Conservation (phyloP, 2,113 vertebrate species). For the Erinaceus europaeus region DNA sequence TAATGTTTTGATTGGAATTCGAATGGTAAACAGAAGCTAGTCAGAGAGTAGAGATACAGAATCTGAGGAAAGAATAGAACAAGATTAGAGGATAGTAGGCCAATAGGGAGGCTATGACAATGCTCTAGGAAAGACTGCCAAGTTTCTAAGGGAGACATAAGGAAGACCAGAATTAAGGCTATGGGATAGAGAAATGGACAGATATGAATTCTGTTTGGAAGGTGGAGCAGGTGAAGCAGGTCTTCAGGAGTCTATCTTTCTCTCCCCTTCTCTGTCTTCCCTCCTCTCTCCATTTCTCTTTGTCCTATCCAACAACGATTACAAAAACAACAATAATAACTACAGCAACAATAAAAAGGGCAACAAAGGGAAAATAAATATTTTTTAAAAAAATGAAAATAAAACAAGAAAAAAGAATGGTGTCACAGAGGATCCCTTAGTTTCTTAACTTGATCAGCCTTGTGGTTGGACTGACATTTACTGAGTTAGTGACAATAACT, state of each 20-base stretch:
- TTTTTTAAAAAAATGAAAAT: too few species aligned
- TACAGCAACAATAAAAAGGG: too few species aligned
- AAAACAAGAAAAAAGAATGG: not conserved
- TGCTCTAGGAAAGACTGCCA: not conserved
- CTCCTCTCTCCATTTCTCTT: too few species aligned
- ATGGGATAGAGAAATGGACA: not conserved
- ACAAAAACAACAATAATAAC: too few species aligned
- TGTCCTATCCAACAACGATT: too few species aligned
- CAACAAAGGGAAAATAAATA: too few species aligned
- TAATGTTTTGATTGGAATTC: not conserved
- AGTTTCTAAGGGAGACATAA: too few species aligned
- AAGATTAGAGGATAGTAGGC: not conserved
- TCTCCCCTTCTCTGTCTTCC: too few species aligned
- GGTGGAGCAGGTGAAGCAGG: not conserved
- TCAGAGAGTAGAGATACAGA: not conserved
- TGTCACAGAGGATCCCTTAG: not conserved
- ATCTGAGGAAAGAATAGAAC: not conserved
- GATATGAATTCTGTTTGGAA: slow-evolving; percentile 19
- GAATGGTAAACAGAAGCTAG: not conserved
- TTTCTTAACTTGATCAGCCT: not conserved
- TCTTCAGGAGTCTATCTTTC: too few species aligned
- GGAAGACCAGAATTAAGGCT: not conserved
- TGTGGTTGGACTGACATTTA: not conserved
- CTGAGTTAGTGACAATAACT: not conserved
- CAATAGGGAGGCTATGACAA: not conserved